Evolutionary conservation across 2,113 vertebrate species (phyloP).

Genomic region (Syngnathus typhle): DNA sequence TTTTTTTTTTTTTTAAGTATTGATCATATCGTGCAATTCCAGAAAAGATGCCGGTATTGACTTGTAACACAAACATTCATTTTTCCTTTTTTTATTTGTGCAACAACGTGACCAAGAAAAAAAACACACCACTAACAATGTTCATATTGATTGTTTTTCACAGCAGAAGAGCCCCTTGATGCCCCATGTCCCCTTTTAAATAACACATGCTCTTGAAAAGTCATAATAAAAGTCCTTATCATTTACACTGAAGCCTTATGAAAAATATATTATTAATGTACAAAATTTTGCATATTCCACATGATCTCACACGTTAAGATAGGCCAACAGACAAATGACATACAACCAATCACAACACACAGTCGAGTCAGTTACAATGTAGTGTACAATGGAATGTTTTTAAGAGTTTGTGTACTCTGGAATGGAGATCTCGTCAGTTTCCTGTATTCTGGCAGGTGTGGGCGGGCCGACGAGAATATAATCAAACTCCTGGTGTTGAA

Average conservation of each 20-base stretch:
- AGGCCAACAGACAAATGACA: conserved; percentile 55
- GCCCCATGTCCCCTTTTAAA: conserved; percentile 54
- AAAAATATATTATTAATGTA: conserved; percentile 77
- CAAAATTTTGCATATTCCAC: conserved; percentile 74
- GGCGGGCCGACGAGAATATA: conserved; percentile 83
- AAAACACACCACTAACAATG: conserved; percentile 62
- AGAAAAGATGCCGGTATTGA: background rate
- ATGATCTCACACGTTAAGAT: conserved; percentile 54
- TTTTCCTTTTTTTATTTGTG: conserved; percentile 70
- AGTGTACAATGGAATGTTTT: conserved; percentile 59
- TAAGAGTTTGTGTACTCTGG: conserved; percentile 83
- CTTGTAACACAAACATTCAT: conserved; percentile 15
- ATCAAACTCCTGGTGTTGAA: conserved; percentile 87
- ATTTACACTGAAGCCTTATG: conserved; percentile 65
- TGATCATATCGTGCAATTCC: background rate
- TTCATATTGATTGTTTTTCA: conserved; percentile 64
- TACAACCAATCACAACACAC: conserved; percentile 63
- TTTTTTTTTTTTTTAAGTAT: background rate
- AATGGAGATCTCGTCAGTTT: conserved; percentile 84
- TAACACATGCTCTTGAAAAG: conserved; percentile 68
- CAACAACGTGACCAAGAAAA: conserved; percentile 61
- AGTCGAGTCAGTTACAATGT: conserved; percentile 42
- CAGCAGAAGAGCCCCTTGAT: conserved; percentile 35
- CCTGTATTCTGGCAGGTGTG: conserved; percentile 81
- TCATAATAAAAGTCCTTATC: conserved; percentile 58